These are phyloP conservation scores for Lampropteryx suffumata DNA, from an alignment of 2,888 invertebrate genomes.

Conservation along the genomic window DNA sequence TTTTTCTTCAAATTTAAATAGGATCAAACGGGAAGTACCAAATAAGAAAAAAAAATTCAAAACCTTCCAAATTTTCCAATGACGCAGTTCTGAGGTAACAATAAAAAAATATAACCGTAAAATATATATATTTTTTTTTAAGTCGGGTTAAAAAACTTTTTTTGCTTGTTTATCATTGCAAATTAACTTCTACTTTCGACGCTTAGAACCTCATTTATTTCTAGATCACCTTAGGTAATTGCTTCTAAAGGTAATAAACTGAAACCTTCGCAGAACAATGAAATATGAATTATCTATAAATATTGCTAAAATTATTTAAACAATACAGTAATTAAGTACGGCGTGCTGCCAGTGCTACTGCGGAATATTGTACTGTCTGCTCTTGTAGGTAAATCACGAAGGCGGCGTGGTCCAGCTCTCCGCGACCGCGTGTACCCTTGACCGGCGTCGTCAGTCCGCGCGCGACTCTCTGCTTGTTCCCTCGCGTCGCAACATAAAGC, in stretches of 20 bases:
- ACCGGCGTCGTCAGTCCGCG: slow-evolving; percentile 69
- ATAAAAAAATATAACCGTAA: too few species aligned
- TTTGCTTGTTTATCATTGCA: neutral
- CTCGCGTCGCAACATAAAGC: slow-evolving; percentile 64
- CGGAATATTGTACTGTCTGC: slow-evolving; percentile 17
- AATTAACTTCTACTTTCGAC: neutral
- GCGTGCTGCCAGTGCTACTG: slow-evolving; percentile 14
- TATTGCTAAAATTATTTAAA: slow-evolving; percentile 26
- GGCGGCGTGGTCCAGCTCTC: slow-evolving; percentile 42
- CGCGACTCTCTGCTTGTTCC: slow-evolving; percentile 64
- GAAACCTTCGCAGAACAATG: slow-evolving; percentile 21
- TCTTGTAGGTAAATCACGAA: slow-evolving; percentile 14
- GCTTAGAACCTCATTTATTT: slow-evolving; percentile 6
- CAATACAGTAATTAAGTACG: slow-evolving; percentile 35
- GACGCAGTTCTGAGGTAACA: too few species aligned
- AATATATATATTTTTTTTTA: too few species aligned
- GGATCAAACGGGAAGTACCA: too few species aligned
- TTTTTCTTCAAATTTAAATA: too few species aligned
- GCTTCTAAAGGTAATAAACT: too few species aligned
- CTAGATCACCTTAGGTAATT: slow-evolving; percentile 7
- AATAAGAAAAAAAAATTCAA: too few species aligned
- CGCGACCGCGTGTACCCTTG: slow-evolving; percentile 62
- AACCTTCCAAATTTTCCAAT: too few species aligned
- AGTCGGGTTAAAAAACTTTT: too few species aligned
- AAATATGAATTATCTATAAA: slow-evolving; percentile 9